A percentile compares a stretch with the other conserved stretches of the same genome.
These are phyloP conservation scores for Dipodomys ordii DNA, from an alignment of 2,113 vertebrate species.

Conservation along the genomic window DNA sequence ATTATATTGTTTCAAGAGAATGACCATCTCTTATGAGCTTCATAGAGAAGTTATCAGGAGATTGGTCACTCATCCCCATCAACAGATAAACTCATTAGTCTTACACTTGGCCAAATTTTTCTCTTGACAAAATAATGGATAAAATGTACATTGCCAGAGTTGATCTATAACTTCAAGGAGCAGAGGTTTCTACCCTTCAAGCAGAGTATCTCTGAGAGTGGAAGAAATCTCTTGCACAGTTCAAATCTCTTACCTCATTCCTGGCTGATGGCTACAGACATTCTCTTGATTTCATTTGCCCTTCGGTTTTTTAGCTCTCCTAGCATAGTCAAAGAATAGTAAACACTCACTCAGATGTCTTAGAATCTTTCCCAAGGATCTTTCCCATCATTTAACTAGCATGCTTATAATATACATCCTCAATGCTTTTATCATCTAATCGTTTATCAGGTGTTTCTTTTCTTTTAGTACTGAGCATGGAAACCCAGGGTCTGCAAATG, in stretches of 20 bases:
- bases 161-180: not conserved
- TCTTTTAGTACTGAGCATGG: no score
- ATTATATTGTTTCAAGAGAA: conserved; percentile 31
- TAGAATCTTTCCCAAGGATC: not conserved
- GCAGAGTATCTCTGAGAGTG: not conserved
- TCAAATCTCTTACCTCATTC: not conserved
- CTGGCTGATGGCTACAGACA: not conserved
- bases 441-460: no score
- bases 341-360: not conserved
- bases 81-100: not conserved
- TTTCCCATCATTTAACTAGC: not conserved
- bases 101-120: not conserved
- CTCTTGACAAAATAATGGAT: not conserved
- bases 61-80: not conserved
- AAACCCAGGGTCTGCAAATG: not conserved
- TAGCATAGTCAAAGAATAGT: conserved; percentile 3
- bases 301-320: not conserved
- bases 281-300: not conserved
- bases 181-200: not conserved
- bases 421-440: conserved; percentile 3
- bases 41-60: not conserved
- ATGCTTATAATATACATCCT: not conserved
- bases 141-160: not conserved
- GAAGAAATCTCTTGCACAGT: not conserved
- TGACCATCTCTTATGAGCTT: not conserved